A percentile compares a stretch with the other conserved stretches of the same genome.
Evolutionary conservation across 2,797 vertebrate species (phyloP).

Genomic region (Coranthus polyacanthus): DNA sequence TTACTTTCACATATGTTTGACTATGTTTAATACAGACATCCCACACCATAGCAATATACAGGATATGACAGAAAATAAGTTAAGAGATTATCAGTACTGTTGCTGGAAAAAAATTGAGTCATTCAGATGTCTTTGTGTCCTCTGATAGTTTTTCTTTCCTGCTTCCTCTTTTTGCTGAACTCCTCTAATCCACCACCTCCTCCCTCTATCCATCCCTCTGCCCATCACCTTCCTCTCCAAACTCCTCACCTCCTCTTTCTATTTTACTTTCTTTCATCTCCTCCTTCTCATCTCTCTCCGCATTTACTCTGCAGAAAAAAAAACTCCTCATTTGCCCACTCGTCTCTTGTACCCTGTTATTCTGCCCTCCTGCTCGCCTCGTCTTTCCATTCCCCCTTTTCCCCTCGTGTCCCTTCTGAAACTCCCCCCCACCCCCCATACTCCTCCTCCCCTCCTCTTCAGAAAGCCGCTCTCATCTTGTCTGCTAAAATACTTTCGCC

Average conservation of each 20-base stretch:
- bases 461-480: conserved; percentile 61
- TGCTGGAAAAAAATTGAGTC: no score
- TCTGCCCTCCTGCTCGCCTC: conserved; percentile 28
- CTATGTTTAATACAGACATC: no score
- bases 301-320: conserved; percentile 40
- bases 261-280: conserved; percentile 4
- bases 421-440: neutral
- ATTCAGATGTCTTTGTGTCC: no score
- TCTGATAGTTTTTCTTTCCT: conserved; percentile 6
- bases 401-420: conserved; percentile 25
- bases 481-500: conserved; percentile 64
- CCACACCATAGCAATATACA: no score
- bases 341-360: conserved; percentile 28
- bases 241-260: conserved; percentile 3
- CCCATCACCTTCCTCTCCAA: conserved; percentile 29
- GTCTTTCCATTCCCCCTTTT: conserved; percentile 11
- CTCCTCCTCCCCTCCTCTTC: conserved; percentile 28
- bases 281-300: conserved; percentile 31
- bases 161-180: neutral
- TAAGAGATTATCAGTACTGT: no score
- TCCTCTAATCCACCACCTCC: no score
- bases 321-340: conserved; percentile 33
- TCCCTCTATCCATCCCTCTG: no score
- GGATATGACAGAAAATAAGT: no score
- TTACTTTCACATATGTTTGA: no score